Conservation (phyloP, 2,113 vertebrate genomes). For the Bungarus multicinctus region DNA sequence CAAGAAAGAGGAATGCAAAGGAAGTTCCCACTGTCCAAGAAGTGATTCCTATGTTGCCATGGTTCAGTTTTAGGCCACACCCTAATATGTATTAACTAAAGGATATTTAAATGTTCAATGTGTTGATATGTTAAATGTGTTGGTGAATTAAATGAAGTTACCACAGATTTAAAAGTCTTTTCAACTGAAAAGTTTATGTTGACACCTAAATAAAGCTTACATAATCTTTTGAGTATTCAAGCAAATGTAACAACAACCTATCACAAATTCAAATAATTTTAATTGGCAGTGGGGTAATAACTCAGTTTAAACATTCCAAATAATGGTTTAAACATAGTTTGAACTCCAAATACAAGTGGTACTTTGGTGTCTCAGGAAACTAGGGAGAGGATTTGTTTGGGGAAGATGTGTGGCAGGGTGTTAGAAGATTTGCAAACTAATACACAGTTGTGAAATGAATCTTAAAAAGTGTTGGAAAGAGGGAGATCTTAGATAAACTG, state of each 20-base stretch:
- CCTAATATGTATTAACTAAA: not conserved
- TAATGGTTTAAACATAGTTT: not conserved
- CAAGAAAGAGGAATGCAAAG: not conserved
- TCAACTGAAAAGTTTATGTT: not conserved
- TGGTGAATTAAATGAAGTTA: not conserved
- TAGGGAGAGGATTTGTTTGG: not conserved
- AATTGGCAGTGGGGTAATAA: not conserved
- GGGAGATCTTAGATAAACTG: not conserved
- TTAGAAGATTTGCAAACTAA: not conserved
- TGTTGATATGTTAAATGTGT: not conserved
- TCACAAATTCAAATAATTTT: not conserved
- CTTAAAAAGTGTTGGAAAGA: not conserved
- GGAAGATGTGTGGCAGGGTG: not conserved
- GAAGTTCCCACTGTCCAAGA: not conserved
- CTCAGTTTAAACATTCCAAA: not conserved
- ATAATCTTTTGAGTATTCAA: not conserved
- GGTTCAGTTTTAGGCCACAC: not conserved
- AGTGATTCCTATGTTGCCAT: not conserved
- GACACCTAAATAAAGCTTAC: not conserved
- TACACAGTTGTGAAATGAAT: not conserved
- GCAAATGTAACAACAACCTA: not conserved
- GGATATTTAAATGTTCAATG: not conserved
- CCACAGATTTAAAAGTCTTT: not conserved
- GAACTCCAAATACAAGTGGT: not conserved
- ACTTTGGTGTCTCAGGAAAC: not conserved